Evolutionary conservation across 2,113 vertebrate genomes (phyloP).

Genomic region (Nerophis ophidion): DNA sequence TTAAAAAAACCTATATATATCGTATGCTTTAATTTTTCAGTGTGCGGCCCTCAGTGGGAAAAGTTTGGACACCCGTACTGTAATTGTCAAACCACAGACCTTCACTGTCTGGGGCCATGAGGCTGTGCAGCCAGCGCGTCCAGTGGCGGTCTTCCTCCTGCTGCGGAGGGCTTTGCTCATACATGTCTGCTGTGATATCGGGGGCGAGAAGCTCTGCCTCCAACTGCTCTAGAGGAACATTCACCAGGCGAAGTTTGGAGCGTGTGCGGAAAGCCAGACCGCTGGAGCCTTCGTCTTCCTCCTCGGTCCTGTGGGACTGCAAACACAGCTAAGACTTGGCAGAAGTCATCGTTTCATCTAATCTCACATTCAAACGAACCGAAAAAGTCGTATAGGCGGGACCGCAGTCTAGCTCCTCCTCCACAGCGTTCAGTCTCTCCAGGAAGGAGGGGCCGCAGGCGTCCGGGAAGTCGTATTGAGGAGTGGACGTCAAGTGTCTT

Average conservation of each 20-base stretch:
- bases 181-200: conserved; percentile 93
- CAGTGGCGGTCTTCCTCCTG: conserved; percentile 81
- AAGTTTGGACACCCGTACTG: too few species aligned
- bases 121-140: conserved; percentile 86
- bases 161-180: conserved; percentile 71
- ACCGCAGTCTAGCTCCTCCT: conserved; percentile 81
- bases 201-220: conserved; percentile 89
- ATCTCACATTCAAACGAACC: conserved; percentile 59
- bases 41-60: too few species aligned
- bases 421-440: conserved; percentile 61
- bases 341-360: neutral
- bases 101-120: conserved; percentile 82
- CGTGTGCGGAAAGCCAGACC: conserved; percentile 85
- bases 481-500: neutral
- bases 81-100: conserved; percentile 57
- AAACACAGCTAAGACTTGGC: neutral
- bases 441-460: conserved; percentile 50
- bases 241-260: conserved; percentile 82
- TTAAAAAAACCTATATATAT: too few species aligned
- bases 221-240: conserved; percentile 84
- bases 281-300: conserved; percentile 52
- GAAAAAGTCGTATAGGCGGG: conserved; percentile 77
- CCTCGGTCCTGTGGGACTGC: conserved; percentile 39
- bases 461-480: conserved; percentile 27
- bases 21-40: too few species aligned